Evolutionary conservation across 2,797 vertebrate species (phyloP).

Genomic region (Sebastes jordani): DNA sequence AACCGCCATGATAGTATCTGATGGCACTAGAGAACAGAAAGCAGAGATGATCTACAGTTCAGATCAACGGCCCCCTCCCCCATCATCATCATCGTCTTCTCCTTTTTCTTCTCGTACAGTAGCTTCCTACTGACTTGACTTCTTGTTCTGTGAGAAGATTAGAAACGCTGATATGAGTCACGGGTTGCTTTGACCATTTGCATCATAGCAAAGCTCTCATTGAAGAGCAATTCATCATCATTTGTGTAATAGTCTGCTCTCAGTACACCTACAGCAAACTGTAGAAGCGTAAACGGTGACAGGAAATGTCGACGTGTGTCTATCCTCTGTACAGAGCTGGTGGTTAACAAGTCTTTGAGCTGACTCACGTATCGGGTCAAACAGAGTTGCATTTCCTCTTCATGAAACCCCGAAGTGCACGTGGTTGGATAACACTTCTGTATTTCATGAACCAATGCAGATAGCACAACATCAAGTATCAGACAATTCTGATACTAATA

Average conservation of each 20-base stretch:
- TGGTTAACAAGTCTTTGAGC: background rate
- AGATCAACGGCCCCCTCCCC: background rate
- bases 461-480: background rate
- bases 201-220: background rate
- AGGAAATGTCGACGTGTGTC: background rate
- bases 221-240: background rate
- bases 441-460: background rate
- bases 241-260: background rate
- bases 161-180: constrained; percentile 18
- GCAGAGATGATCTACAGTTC: background rate
- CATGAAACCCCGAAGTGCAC: background rate
- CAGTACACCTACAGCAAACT: background rate
- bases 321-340: background rate
- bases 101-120: background rate
- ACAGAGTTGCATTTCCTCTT: background rate
- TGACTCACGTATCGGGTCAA: background rate
- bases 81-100: background rate
- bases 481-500: background rate
- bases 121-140: background rate
- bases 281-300: background rate
- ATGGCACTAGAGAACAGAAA: background rate
- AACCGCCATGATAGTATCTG: background rate
- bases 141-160: constrained; percentile 17
- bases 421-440: background rate
- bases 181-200: background rate